Conservation (phyloP, 64 coral and sea anemone species). For the Orbicella faveolata region DNA sequence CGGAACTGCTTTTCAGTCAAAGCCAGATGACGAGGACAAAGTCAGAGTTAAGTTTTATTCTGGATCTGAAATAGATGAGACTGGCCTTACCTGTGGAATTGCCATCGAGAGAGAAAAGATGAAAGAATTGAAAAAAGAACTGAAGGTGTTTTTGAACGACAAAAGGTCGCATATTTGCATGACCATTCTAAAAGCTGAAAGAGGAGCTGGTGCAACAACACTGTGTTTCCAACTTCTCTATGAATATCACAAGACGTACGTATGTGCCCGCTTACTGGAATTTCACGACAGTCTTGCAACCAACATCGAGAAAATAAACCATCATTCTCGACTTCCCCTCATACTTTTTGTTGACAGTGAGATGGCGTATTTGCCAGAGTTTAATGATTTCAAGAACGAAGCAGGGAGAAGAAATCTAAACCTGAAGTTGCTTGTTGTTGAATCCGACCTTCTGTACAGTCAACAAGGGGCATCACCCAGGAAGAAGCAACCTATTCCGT, state of each 20-base stretch:
- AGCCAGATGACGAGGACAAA: constrained; percentile 32
- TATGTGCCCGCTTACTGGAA: constrained; percentile 64
- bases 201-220: constrained; percentile 78
- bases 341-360: constrained; percentile 73
- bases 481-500: constrained; percentile 32
- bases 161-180: constrained; percentile 59
- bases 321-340: constrained; percentile 52
- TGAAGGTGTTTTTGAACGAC: constrained; percentile 50
- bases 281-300: constrained; percentile 54
- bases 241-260: constrained; percentile 53
- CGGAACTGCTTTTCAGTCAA: neutral
- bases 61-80: constrained; percentile 59
- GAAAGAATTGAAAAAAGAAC: constrained; percentile 69
- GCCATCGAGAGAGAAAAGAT: constrained; percentile 71
- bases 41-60: constrained; percentile 47
- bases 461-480: neutral
- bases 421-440: constrained; percentile 72
- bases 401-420: constrained; percentile 49
- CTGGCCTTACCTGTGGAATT: constrained; percentile 51
- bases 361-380: constrained; percentile 60
- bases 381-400: constrained; percentile 74
- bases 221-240: constrained; percentile 72
- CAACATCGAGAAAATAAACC: constrained; percentile 67
- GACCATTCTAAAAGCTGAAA: constrained; percentile 67
- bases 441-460: constrained; percentile 48